These are phyloP conservation scores for Drosophila fungiperda DNA, from an alignment of 2,888 invertebrate genomes.

Conservation along the genomic window DNA sequence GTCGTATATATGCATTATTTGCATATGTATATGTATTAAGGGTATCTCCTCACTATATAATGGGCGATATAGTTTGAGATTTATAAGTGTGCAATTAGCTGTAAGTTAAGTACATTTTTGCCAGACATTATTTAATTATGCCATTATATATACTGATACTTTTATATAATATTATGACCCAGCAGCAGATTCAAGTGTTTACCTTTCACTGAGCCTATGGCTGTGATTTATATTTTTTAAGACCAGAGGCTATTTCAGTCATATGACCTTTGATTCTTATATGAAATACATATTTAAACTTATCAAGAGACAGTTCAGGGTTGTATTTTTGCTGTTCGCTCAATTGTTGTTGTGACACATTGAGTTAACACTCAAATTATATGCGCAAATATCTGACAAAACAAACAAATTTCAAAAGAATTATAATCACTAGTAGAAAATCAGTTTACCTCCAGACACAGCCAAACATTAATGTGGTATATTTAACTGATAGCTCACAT, in stretches of 20 bases:
- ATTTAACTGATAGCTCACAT: slow-evolving; percentile 24
- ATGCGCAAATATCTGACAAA: not conserved
- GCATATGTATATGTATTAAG: slow-evolving; percentile 1
- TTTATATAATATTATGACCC: not conserved
- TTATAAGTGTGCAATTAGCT: slow-evolving; percentile 46
- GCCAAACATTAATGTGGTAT: slow-evolving; percentile 1
- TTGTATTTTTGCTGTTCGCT: not conserved
- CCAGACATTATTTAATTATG: slow-evolving; percentile 46
- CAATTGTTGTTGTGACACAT: slow-evolving; percentile 11
- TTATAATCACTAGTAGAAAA: not conserved
- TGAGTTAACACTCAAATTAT: not conserved
- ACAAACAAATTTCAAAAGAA: not conserved
- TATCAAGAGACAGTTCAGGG: slow-evolving; percentile 17
- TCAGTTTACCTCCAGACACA: not conserved
- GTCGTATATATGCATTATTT: slow-evolving; percentile 1
- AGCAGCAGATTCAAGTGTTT: slow-evolving; percentile 9
- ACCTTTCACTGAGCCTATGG: not conserved
- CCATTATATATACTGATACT: not conserved
- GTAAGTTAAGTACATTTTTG: slow-evolving; percentile 27
- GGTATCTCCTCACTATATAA: slow-evolving; percentile 19
- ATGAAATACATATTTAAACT: slow-evolving; percentile 9
- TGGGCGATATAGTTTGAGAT: slow-evolving; percentile 34
- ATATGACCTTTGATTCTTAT: slow-evolving; percentile 20
- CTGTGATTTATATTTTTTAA: slow-evolving; percentile 2
- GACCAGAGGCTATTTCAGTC: slow-evolving; percentile 13